phyloP scores from a whole-genome alignment of 2,888 invertebrate species.

The Amaurobius ferox region DNA sequence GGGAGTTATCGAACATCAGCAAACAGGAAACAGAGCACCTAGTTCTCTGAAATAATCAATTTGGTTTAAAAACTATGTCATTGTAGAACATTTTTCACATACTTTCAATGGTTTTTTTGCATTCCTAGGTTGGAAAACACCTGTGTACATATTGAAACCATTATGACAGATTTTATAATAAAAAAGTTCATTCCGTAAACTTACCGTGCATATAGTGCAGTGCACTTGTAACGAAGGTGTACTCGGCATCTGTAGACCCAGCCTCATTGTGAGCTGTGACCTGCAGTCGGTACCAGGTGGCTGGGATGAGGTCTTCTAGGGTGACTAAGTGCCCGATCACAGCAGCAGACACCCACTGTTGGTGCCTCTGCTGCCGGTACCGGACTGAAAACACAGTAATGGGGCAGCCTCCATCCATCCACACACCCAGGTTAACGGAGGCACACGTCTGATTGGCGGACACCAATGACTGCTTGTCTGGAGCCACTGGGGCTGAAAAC shows the following conservation, averaged over 20 bases:
- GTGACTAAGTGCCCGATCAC: constrained; percentile 57
- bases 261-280: constrained; percentile 78
- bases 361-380: constrained; percentile 74
- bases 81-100: no score
- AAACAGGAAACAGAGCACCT: no score
- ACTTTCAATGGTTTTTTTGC: no score
- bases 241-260: constrained; percentile 77
- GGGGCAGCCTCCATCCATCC: constrained; percentile 82
- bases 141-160: no score
- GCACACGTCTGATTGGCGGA: constrained; percentile 88
- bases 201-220: background rate
- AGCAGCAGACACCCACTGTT: constrained; percentile 85
- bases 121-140: no score
- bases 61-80: no score
- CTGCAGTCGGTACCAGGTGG: constrained; percentile 76
- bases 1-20: no score
- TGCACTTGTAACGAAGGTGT: constrained; percentile 76
- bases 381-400: constrained; percentile 76
- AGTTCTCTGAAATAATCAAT: no score
- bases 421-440: constrained; percentile 91
- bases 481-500: constrained; percentile 93
- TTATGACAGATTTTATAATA: no score
- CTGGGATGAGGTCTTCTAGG: constrained; percentile 76
- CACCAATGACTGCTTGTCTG: constrained; percentile 92
- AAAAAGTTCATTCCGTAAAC: no score